Evolutionary conservation across 92 coral and sea anemone species (phyloP), one percentile per base, ranked within the genome.

Genomic region (Chrysogorgia sp.): DNA sequence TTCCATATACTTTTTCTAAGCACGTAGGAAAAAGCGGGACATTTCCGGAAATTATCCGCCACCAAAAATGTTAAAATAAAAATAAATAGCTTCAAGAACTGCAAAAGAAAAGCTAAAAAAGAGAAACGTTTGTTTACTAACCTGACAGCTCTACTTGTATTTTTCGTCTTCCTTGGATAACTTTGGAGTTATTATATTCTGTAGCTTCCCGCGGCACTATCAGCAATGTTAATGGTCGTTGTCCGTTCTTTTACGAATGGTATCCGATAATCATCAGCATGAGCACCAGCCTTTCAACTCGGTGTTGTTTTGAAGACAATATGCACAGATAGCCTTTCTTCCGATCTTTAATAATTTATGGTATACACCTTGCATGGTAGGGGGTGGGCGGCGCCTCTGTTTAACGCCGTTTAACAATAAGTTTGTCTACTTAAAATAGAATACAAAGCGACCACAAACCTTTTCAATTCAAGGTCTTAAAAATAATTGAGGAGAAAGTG

Each of bases 71-170:
- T 2, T 33, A 1, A 0, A 29, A 2, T 23, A 25, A 25, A 59
- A 3, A 25, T 4, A 32, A 41, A 63, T n/a, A 19, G 10, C 22
- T 6, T 22, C 29, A 15, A 22, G 2, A 3, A 3, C 1, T 28
- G 25, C 29, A 8, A 28, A 5, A 10, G 1, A 25, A 30, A 60
- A 60, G n/a, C 8, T 60, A 6, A 2, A 4, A 60, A 7, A 10
- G n/a, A 63, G 37, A 68, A 23, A 19, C 25, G 58, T 68, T 68
- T 68, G 75, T 68, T 68, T 68, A 59, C 75, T 68, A 68, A 68
- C 75, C 75, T 68, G 28, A 47, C 40, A 43, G 75, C 60, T 68
- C 3, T n/a, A n/a, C n/a, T 34, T 68, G 20, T 20, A 20, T 68
- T 23, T 35, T 48, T 28, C 10, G 32, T 43, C 34, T 40, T 68